These are phyloP conservation scores for Hyperoplus lanceolatus DNA, from an alignment of 2,797 vertebrate species.

Conservation along the genomic window DNA sequence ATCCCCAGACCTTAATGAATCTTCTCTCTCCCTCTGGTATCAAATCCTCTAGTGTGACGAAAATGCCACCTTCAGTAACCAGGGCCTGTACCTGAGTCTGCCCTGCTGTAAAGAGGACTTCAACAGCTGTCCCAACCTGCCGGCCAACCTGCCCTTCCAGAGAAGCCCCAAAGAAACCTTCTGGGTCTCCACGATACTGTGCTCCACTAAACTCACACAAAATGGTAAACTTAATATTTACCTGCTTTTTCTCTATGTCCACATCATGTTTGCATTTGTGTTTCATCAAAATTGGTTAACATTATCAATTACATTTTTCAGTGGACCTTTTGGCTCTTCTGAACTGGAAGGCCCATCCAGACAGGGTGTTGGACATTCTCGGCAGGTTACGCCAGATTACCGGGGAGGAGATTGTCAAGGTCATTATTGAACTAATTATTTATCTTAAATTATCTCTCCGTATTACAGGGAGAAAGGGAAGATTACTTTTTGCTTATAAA, in stretches of 20 bases:
- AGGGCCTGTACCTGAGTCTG: slow-evolving; percentile 96
- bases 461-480: no score
- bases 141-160: slow-evolving; percentile 97
- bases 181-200: slow-evolving; percentile 96
- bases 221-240: slow-evolving; percentile 86
- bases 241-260: not conserved
- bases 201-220: slow-evolving; percentile 98
- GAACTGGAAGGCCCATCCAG: slow-evolving; percentile 98
- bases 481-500: no score
- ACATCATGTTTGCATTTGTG: not conserved
- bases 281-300: not conserved
- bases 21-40: slow-evolving; percentile 7
- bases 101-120: slow-evolving; percentile 99
- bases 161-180: slow-evolving; percentile 98
- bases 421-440: slow-evolving; percentile 63
- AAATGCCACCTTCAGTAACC: slow-evolving; percentile 98
- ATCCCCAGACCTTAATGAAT: not conserved
- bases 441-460: not conserved
- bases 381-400: slow-evolving; percentile 95
- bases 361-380: slow-evolving; percentile 96
- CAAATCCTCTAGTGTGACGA: slow-evolving; percentile 91
- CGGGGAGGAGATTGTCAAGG: slow-evolving; percentile 99
- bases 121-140: slow-evolving; percentile 96
- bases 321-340: slow-evolving; percentile 97
- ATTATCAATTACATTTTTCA: slow-evolving; percentile 64